Base-by-base conservation (phyloP, 2,113 vertebrate genomes). In the Quiscalus mexicanus region DNA sequence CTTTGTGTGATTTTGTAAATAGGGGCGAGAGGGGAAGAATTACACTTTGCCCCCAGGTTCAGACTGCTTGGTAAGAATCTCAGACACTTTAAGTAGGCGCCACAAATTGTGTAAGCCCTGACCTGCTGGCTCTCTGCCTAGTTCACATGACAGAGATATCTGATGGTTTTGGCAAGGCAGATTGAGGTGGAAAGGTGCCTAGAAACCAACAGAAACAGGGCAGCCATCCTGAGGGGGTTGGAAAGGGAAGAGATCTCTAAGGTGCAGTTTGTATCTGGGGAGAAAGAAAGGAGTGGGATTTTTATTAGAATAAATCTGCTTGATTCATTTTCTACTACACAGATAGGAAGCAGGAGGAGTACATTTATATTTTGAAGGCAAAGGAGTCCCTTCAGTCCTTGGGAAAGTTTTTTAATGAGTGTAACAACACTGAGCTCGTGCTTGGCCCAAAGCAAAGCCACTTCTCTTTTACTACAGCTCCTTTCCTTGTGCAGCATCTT, bases 1-100 rank as follows among this genome's bases (percentile, higher is more conserved):
- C 91, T 98, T 91, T 84, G 62, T 85, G 93, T 74, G 76, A 89
- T 96, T 92, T 95, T 86, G 68, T 68, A 88, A 96, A 96, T 33
- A 92, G 8, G 21, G 94, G 91, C 37, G 0, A 90, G 93, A 95
- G 93, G 93, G 93, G 95, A 96, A 95, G 98, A 98, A 98, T 98
- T 98, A 94, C 96, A 96, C 93, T 97, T 91, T 95, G 97, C 98
- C 97, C 93, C 75, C 90, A 94, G 98, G 98, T 96, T 95, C 95
- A 95, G 85, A 92, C 78, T 78, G 97, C 97, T 97, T 73, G 94
- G 95, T 93, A 97, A 95, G 91, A 97, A 95, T 98, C 97, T 97
- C 97, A 98, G 98, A 98, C 94, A 97, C 98, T 96, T 90, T 96
- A 96, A 97, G 96, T 81, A 98, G 98, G 99, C 98, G 97, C 98